Evolutionary conservation across 2,113 vertebrate genomes (phyloP).

Genomic region (Oxyruncus cristatus): DNA sequence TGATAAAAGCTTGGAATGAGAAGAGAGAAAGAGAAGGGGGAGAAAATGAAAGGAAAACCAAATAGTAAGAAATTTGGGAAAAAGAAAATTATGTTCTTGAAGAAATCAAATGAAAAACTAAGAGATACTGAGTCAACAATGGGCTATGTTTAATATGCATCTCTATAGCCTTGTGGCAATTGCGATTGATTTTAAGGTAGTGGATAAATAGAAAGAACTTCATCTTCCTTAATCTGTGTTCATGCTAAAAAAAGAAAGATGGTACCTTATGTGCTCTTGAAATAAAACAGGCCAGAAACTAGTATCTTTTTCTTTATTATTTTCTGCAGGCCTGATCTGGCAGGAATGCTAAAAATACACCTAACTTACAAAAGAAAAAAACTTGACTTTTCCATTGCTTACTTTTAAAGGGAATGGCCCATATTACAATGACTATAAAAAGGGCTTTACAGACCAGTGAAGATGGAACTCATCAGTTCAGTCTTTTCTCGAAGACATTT

Average conservation of each 20-base stretch:
- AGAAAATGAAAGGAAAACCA: not conserved
- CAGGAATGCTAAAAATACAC: not conserved
- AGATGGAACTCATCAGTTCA: not conserved
- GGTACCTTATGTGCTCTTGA: not conserved
- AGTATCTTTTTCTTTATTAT: not conserved
- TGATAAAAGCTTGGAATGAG: not conserved
- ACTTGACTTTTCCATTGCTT: not conserved
- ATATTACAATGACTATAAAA: not conserved
- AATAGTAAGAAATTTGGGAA: not conserved
- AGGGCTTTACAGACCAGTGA: not conserved
- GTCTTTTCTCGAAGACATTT: not conserved
- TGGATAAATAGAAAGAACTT: not conserved
- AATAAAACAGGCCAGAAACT: not conserved
- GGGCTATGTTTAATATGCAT: not conserved
- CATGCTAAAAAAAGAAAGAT: not conserved
- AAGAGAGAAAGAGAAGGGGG: not conserved
- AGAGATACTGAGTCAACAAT: not conserved
- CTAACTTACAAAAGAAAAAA: not conserved
- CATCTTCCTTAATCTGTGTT: not conserved
- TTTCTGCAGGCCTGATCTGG: not conserved
- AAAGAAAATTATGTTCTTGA: not conserved
- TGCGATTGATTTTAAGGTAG: not conserved
- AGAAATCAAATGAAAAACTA: not conserved
- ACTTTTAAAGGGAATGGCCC: not conserved
- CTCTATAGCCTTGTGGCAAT: not conserved